phyloP scores from a whole-genome alignment of 64 coral and sea anemone species.

The Actinia tenebrosa region DNA sequence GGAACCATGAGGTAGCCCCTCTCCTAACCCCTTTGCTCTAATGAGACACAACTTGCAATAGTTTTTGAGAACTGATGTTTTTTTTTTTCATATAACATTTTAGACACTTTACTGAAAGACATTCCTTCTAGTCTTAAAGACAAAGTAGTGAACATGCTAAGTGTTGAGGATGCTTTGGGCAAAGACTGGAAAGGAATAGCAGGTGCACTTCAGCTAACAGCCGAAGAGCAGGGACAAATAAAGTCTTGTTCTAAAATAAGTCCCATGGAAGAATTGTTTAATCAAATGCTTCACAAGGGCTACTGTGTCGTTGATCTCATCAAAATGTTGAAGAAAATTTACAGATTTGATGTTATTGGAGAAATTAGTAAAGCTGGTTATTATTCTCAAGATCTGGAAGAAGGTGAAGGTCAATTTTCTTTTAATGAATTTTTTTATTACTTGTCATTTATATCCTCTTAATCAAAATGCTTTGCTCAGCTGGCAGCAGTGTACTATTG shows the following conservation, averaged over 20 bases:
- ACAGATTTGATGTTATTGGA: slow-evolving; percentile 9
- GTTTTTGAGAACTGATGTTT: neutral
- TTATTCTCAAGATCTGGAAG: neutral
- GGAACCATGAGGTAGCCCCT: neutral
- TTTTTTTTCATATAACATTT: neutral
- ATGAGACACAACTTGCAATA: too few species aligned
- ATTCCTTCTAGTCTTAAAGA: slow-evolving; percentile 15
- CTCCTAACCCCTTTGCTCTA: too few species aligned
- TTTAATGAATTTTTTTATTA: neutral
- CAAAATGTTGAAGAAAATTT: neutral
- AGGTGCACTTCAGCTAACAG: slow-evolving; percentile 12
- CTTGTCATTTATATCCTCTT: neutral
- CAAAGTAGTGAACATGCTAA: slow-evolving; percentile 19
- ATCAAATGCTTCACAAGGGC: slow-evolving; percentile 18
- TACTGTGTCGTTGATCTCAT: slow-evolving; percentile 23
- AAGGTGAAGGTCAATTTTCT: too few species aligned
- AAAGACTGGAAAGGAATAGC: slow-evolving; percentile 53
- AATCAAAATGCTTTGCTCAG: too few species aligned
- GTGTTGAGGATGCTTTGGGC: neutral
- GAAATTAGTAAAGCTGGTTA: neutral
- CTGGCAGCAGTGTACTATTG: too few species aligned
- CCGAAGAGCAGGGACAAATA: slow-evolving; percentile 23
- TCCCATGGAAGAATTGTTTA: slow-evolving; percentile 40
- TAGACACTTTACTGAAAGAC: slow-evolving; percentile 48
- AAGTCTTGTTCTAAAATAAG: neutral